These are phyloP conservation scores for Zonotrichia leucophrys DNA, from an alignment of 2,113 vertebrate genomes.

Conservation along the genomic window DNA sequence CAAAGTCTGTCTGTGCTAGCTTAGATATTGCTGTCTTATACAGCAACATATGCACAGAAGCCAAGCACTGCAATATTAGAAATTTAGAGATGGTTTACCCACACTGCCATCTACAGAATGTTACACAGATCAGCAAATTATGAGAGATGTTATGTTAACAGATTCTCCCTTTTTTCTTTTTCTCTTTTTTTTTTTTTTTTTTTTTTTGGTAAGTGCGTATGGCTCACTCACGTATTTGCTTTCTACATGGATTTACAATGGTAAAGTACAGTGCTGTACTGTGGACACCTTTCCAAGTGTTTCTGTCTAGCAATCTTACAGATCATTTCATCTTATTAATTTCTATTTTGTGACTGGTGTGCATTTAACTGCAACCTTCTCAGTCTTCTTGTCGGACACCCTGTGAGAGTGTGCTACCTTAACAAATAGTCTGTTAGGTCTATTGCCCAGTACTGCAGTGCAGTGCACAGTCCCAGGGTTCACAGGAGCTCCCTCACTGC, in stretches of 20 bases:
- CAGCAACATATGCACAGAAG: not conserved
- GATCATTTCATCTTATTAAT: not conserved
- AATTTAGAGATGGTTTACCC: slow-evolving; percentile 10
- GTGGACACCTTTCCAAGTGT: not conserved
- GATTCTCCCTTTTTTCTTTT: not conserved
- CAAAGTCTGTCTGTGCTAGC: not conserved
- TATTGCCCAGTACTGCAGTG: not conserved
- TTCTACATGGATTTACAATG: not conserved
- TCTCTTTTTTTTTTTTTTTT: too few relatives aligned
- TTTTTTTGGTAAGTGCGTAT: rapidly evolving
- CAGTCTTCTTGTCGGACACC: not conserved
- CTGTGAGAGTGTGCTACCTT: not conserved
- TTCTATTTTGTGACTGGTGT: not conserved
- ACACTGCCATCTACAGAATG: slow-evolving; percentile 63
- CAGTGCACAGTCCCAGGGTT: not conserved
- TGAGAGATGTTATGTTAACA: not conserved
- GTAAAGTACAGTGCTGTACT: not conserved
- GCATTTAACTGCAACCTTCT: not conserved
- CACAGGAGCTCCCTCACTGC: not conserved
- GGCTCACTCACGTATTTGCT: not conserved
- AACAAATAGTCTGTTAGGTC: not conserved
- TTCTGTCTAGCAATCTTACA: not conserved
- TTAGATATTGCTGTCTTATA: not conserved
- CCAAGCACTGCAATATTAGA: not conserved
- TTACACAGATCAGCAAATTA: not conserved